Percentiles rank a stretch among this genome's conserved stretches.
phyloP scores from a whole-genome alignment of 53 echinoderm and acorn worm genomes.

The Patiria pectinifera region DNA sequence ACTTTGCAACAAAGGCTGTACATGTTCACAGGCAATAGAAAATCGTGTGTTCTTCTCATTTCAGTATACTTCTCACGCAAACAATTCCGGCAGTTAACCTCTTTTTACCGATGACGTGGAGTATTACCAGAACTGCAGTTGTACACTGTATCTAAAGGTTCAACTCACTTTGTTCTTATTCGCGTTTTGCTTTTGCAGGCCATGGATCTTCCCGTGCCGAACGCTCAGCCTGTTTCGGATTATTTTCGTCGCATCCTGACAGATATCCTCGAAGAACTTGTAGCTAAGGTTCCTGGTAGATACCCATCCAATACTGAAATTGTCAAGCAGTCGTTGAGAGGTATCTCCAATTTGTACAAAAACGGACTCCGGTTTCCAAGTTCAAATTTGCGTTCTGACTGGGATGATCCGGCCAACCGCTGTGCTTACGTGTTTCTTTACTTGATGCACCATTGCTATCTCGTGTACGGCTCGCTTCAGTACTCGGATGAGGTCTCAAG shows the following conservation, averaged over 20 bases:
- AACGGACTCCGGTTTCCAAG: not conserved
- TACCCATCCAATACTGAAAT: not conserved
- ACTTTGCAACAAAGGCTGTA: no score
- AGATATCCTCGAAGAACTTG: slow-evolving; percentile 12
- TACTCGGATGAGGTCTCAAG: not conserved
- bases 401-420: slow-evolving; percentile 34
- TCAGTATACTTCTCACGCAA: no score
- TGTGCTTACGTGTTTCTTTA: slow-evolving; percentile 30
- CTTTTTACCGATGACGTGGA: no score
- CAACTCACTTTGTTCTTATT: not conserved
- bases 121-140: no score
- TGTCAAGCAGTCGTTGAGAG: slow-evolving; percentile 22
- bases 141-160: no score
- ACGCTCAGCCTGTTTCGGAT: not conserved
- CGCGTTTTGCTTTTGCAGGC: not conserved
- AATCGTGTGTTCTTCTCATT: no score
- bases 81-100: no score
- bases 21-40: no score
- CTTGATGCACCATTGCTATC: slow-evolving; percentile 46
- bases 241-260: not conserved
- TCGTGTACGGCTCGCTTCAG: slow-evolving; percentile 19
- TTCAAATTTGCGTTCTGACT: not conserved
- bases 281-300: not conserved
- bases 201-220: not conserved
- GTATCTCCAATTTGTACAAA: slow-evolving; percentile 19